phyloP scores from a whole-genome alignment of 2,797 vertebrate species.

The Heteromormyrus szaboi region DNA sequence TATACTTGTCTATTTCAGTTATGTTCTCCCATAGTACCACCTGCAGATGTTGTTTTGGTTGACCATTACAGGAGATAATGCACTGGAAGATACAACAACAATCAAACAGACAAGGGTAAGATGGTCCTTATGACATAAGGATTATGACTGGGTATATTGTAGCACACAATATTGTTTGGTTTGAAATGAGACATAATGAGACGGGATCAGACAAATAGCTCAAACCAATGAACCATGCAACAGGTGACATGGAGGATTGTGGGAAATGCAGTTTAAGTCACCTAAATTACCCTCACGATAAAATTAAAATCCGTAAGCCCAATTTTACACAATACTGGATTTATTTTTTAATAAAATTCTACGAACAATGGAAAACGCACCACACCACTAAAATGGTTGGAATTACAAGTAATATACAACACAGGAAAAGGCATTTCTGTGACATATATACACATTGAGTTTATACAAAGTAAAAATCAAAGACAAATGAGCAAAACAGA shows the following conservation, averaged over 20 bases:
- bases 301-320: not conserved
- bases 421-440: constrained; percentile 70
- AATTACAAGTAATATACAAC: constrained; percentile 62
- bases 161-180: not conserved
- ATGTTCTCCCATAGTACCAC: not conserved
- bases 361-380: constrained; percentile 55
- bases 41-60: constrained; percentile 49
- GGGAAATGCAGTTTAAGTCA: not conserved
- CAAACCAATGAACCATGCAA: not conserved
- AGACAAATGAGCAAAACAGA: constrained; percentile 45
- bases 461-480: constrained; percentile 66
- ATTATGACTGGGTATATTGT: not conserved
- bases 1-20: not conserved
- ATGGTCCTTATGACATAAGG: not conserved
- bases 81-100: not conserved
- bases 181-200: not conserved
- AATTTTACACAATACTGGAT: constrained; percentile 7
- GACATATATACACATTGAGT: constrained; percentile 68
- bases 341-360: constrained; percentile 22
- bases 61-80: not conserved
- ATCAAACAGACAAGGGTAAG: not conserved
- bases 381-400: constrained; percentile 66
- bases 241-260: not conserved
- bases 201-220: not conserved
- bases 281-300: not conserved